These are phyloP conservation scores for Dicycla oo DNA, from an alignment of 2,888 invertebrate genomes.

Conservation along the genomic window DNA sequence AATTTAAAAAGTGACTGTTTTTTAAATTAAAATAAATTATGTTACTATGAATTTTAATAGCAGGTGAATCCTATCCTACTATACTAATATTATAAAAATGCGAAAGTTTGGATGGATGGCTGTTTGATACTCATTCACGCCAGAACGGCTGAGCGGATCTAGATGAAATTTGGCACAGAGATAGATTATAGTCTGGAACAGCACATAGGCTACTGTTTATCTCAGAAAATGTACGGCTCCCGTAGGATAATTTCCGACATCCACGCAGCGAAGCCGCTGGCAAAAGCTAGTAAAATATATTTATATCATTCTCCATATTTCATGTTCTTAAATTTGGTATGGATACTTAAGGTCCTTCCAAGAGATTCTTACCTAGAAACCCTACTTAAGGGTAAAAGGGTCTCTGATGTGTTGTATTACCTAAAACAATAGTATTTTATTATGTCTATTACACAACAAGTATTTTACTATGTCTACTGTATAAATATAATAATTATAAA, in stretches of 20 bases:
- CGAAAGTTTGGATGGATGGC: too few relatives aligned
- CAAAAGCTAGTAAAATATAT: too few relatives aligned
- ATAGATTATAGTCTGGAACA: too few relatives aligned
- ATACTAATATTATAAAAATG: too few relatives aligned
- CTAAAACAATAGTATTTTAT: neutral
- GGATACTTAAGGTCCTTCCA: neutral
- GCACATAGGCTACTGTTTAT: too few relatives aligned
- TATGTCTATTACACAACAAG: too few relatives aligned
- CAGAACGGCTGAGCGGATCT: too few relatives aligned
- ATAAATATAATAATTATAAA: neutral
- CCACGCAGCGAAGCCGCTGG: too few relatives aligned
- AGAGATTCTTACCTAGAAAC: neutral
- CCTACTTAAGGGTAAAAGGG: neutral
- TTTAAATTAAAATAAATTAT: neutral
- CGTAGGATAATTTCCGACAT: too few relatives aligned
- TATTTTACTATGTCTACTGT: neutral
- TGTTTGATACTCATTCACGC: too few relatives aligned
- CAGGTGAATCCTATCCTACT: neutral
- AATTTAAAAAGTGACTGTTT: neutral
- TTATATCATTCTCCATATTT: neutral
- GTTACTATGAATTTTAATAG: neutral
- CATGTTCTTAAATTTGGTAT: neutral
- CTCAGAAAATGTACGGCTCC: too few relatives aligned
- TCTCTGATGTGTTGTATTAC: neutral
- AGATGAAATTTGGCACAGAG: too few relatives aligned